Evolutionary conservation across 2,113 vertebrate genomes (phyloP).

Genomic region (Struthio camelus): DNA sequence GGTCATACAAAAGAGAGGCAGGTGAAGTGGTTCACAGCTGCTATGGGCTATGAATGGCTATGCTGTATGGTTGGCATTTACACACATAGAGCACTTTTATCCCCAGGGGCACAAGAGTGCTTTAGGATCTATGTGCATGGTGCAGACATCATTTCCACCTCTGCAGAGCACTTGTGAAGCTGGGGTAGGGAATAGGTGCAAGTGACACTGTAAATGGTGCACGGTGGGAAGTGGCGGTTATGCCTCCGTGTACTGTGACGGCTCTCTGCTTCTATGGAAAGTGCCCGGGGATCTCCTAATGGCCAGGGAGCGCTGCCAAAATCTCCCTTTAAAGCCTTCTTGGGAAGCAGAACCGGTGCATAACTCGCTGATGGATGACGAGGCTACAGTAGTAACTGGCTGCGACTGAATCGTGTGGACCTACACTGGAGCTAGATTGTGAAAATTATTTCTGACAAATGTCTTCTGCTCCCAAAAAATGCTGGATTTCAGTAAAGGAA

Average conservation of each 20-base stretch:
- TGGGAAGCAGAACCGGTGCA: background rate
- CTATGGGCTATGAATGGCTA: background rate
- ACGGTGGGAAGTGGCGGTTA: background rate
- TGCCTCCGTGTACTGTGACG: background rate
- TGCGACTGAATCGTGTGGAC: background rate
- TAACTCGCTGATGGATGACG: background rate
- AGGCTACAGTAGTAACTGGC: background rate
- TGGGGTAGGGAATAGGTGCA: background rate
- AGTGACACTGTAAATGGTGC: fast-evolving
- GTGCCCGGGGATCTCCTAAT: background rate
- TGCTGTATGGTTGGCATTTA: background rate
- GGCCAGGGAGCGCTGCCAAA: fast-evolving
- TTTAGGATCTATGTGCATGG: background rate
- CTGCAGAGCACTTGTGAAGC: background rate
- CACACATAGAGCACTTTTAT: background rate
- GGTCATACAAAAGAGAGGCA: background rate
- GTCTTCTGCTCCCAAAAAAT: background rate
- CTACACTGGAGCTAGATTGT: background rate
- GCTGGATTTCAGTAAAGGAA: background rate
- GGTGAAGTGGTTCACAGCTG: background rate
- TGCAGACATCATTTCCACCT: fast-evolving
- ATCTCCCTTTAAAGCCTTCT: background rate
- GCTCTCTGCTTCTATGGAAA: background rate
- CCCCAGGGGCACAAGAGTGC: background rate
- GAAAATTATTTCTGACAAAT: background rate